Base-by-base conservation (phyloP, 2,888 invertebrate species). In the Drosophila neonasuta region DNA sequence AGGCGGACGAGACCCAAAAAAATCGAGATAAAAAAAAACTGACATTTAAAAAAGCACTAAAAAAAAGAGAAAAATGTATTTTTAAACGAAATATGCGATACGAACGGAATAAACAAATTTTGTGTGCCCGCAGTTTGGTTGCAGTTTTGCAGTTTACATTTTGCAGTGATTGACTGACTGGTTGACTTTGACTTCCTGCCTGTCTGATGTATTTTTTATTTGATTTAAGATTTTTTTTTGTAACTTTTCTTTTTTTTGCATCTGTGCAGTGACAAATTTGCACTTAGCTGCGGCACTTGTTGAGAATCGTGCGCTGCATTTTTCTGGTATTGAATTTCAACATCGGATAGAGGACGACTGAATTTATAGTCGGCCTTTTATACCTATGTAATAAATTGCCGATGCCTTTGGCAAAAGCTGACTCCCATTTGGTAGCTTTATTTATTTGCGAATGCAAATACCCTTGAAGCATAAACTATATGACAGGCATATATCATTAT, bases 281-380 rank as follows among this genome's bases (percentile, higher is more conserved):
- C 80, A 74, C 75, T 84, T 80, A 72, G 63, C 52, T 52, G 48
- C 42, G 67, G 63, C 85, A 80, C 81, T 81, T 80, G 81, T 64
- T 77, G 86, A 80, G 73, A 85, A 74, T 77, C 83, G 83, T 86
- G 86, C 60, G 70, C 71, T 68, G 84, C 73, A 78, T 83, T 80
- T 75, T 36, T 46, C 65, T 56, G 79, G 68, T 78, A 80, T 82
- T 84, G 71, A 73, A 75, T 83, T 83, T 77, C 86, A 80, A 48
- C 54, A 45, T n/a, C 69, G 44, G 44, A 55, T 54, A 45, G 46
- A 34, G 11, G 11, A 48, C 67, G 69, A 63, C 57, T n/a, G 61
- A 73, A 81, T 81, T 73, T 75, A 85, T 79, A 52, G 71, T 51
- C 49, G 36, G 45, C 34, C 51, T 51, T 74, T 59, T 44, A 20